Evolutionary conservation across 2,113 vertebrate species (phyloP), one percentile per base, ranked within the genome.

Genomic region (Galeopterus variegatus): DNA sequence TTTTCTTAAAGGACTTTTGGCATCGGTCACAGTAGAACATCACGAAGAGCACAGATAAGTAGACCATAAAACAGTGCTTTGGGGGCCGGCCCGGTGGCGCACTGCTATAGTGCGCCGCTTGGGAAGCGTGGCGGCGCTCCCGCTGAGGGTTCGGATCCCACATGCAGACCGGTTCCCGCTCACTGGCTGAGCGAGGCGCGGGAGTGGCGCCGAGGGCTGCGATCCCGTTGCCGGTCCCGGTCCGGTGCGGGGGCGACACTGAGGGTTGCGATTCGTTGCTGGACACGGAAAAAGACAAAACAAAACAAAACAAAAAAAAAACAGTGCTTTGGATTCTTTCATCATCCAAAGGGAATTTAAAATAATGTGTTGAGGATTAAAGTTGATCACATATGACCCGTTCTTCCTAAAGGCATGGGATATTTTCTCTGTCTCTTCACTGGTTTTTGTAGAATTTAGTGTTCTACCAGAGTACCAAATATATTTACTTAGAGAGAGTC

Each of bases 301-400:
- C n/a, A n/a, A n/a, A n/a, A n/a, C n/a, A n/a, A n/a, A n/a, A n/a
- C n/a, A n/a, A n/a, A n/a, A n/a, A n/a, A n/a, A 48, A 73, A 90
- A 36, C 3, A 87, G 19, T 90, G 24, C 52, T 97, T 90, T 64
- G 50, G 31, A 52, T 86, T 72, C 48, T 94, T 83, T 56, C 13
- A 21, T 73, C n/a, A 75, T 45, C 24, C 85, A 70, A 70, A 84
- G 28, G 67, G 75, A 88, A 69, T 94, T 92, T 94, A 88, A 54
- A 56, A 31, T 84, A 80, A 62, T 91, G 19, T 18, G 8, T 90
- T 79, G 58, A 62, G 24, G 17, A 79, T 92, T 54, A 79, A 84
- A 75, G 24, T 75, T 73, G 23, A 33, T 87, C 10, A 62, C 21
- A 31, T 82, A 24, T 21, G 19, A 85, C 52, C 26, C 4, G 11